phyloP scores from a whole-genome alignment of 2,888 invertebrate species.

The Ganaspis brasiliensis region DNA sequence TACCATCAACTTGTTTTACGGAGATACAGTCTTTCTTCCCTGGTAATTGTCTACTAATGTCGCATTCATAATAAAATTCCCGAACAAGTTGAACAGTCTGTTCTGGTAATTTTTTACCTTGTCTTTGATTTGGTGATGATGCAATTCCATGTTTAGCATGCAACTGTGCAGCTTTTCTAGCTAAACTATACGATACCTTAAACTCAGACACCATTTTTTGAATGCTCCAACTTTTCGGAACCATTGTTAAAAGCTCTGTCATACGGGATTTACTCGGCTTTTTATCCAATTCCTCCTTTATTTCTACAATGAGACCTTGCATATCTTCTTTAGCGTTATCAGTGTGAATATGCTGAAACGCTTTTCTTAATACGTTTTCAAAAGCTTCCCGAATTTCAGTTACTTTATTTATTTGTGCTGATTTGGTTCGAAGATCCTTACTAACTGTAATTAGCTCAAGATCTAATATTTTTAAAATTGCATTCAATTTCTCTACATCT shows the following conservation, averaged over 20 bases:
- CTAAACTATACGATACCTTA: background rate
- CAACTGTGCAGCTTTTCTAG: background rate
- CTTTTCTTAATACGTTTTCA: background rate
- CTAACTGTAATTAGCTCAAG: background rate
- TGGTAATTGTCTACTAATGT: background rate
- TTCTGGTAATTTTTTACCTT: background rate
- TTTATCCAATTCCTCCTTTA: background rate
- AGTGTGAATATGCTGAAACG: background rate
- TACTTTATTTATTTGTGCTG: background rate
- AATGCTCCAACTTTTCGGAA: background rate
- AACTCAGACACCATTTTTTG: background rate
- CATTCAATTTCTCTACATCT: background rate
- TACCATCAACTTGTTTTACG: background rate
- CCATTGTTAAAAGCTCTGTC: background rate
- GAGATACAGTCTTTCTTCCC: conserved; percentile 17
- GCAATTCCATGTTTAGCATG: background rate
- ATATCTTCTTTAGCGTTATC: no score
- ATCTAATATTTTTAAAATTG: background rate
- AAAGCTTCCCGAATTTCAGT: background rate
- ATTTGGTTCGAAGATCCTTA: background rate
- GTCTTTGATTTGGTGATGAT: background rate
- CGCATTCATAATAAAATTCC: conserved; percentile 2
- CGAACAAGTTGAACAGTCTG: background rate
- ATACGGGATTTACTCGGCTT: background rate
- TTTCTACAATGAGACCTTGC: no score